Evolutionary conservation across 2,888 invertebrate species (phyloP).

Genomic region (Biston betularia): DNA sequence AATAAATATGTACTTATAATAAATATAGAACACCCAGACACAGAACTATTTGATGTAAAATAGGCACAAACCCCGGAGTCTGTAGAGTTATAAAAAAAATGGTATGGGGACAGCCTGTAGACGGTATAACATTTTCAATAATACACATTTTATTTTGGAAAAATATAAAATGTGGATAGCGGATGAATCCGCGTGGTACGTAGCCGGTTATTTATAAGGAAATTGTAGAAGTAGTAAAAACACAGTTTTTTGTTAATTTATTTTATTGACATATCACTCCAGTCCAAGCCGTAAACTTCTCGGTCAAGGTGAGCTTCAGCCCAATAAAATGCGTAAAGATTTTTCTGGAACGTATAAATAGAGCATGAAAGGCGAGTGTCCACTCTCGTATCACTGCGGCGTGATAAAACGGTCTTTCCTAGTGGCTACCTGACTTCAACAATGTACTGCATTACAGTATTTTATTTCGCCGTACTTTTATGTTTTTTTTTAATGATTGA

Average conservation of each 20-base stretch:
- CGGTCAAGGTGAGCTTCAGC: conserved; percentile 13
- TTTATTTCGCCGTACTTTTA: too few species aligned
- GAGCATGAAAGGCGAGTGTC: conserved; percentile 25
- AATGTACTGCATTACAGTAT: not conserved
- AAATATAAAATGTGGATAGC: too few species aligned
- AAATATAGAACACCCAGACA: too few species aligned
- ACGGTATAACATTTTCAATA: too few species aligned
- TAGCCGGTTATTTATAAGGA: not conserved
- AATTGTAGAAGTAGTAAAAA: not conserved
- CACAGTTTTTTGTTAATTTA: not conserved
- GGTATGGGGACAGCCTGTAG: too few species aligned
- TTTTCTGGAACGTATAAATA: conserved; percentile 20
- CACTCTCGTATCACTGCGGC: conserved; percentile 22
- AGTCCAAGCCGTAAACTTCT: conserved; percentile 8
- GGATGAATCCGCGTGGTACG: too few species aligned
- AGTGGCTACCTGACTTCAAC: conserved; percentile 17
- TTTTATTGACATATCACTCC: conserved; percentile 1
- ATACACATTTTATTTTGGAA: too few species aligned
- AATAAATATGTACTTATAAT: too few species aligned
- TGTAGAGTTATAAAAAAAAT: too few species aligned
- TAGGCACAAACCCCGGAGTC: too few species aligned
- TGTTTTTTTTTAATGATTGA: too few species aligned
- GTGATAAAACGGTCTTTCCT: conserved; percentile 23
- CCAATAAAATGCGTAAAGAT: conserved; percentile 15
- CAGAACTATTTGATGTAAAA: too few species aligned